These are phyloP conservation scores for Monoplex corrugatus DNA, from an alignment of 2,888 invertebrate species.

Conservation along the genomic window DNA sequence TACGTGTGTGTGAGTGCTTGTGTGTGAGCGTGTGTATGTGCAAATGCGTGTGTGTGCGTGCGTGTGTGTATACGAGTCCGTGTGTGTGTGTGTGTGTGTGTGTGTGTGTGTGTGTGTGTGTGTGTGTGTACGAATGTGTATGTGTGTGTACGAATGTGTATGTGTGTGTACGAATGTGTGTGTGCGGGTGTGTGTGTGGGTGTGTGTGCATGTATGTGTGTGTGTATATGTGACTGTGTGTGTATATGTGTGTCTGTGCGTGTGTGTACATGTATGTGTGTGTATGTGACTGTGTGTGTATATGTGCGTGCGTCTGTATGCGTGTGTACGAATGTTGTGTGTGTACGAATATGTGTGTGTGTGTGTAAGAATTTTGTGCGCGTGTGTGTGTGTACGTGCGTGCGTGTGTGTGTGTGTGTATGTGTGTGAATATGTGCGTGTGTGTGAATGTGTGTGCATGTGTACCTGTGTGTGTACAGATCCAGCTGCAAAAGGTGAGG, in stretches of 20 bases:
- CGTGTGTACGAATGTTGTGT: not conserved
- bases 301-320: not conserved
- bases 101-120: no score
- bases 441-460: not conserved
- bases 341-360: not conserved
- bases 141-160: no score
- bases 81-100: no score
- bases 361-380: no score
- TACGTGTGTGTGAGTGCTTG: not conserved
- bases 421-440: not conserved
- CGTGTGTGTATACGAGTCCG: no score
- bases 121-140: no score
- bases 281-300: not conserved
- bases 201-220: no score
- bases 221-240: no score
- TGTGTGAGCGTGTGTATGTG: not conserved
- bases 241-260: no score
- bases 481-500: slow-evolving; percentile 85
- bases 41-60: not conserved
- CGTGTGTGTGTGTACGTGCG: not conserved
- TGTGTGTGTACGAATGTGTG: no score
- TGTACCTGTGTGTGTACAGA: slow-evolving; percentile 41
- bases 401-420: not conserved
- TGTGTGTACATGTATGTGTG: not conserved
- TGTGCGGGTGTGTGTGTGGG: no score